phyloP scores from a whole-genome alignment of 2,113 vertebrate genomes.

The Poicephalus gulielmi region DNA sequence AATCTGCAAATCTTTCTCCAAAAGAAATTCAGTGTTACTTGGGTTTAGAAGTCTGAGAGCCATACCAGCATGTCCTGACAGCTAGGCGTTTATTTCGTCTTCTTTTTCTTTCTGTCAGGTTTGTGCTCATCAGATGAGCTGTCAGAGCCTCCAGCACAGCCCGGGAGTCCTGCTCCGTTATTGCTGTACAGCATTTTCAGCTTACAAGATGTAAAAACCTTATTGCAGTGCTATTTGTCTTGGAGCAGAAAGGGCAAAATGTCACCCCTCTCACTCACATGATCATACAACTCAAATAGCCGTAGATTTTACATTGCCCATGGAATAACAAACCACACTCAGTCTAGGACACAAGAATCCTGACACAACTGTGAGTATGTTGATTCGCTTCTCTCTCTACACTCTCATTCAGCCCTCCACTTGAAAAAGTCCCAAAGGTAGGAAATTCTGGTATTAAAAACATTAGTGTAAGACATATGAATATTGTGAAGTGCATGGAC shows the following conservation, averaged over 20 bases:
- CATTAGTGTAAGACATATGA: fast-evolving
- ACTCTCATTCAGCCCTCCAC: not conserved
- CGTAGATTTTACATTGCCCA: fast-evolving
- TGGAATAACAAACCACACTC: not conserved
- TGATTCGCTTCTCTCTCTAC: not conserved
- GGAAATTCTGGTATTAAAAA: not conserved
- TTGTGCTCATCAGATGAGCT: not conserved
- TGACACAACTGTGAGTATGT: not conserved
- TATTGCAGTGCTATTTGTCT: not conserved
- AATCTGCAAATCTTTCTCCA: not conserved
- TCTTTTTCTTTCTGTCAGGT: not conserved
- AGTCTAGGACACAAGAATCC: not conserved
- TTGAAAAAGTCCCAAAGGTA: not conserved
- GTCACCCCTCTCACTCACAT: not conserved
- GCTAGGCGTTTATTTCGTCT: not conserved
- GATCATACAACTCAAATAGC: not conserved
- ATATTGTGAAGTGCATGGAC: not conserved
- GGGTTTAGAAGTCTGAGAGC: not conserved
- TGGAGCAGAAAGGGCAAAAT: not conserved
- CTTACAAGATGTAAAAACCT: not conserved
- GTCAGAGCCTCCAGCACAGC: not conserved
- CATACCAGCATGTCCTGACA: not conserved
- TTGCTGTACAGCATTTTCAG: not conserved
- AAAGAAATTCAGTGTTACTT: not conserved
- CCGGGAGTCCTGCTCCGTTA: not conserved